These are phyloP conservation scores for Sciaenops ocellatus DNA, from an alignment of 2,797 vertebrate species.

Conservation along the genomic window DNA sequence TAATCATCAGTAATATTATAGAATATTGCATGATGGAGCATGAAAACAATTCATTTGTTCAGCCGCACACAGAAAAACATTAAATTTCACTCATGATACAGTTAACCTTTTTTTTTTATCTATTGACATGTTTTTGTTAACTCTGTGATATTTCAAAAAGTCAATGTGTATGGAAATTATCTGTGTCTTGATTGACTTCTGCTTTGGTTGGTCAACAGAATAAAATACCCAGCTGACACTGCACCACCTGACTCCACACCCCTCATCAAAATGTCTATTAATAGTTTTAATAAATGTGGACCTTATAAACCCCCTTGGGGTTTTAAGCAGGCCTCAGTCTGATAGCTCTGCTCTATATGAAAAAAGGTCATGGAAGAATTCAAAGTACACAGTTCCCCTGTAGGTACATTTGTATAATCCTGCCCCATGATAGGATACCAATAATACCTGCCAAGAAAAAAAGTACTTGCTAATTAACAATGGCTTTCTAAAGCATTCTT, in stretches of 20 bases:
- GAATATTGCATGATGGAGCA: background rate
- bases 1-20: background rate
- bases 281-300: slow-evolving; percentile 60
- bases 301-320: slow-evolving; percentile 51
- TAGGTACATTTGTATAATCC: slow-evolving; percentile 8
- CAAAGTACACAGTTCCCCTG: background rate
- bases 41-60: background rate
- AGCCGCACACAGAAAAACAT: background rate
- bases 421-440: background rate
- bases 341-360: slow-evolving; percentile 13
- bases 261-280: slow-evolving; percentile 60
- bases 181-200: slow-evolving; percentile 38
- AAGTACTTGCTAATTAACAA: background rate
- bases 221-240: slow-evolving; percentile 53
- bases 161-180: slow-evolving; percentile 15
- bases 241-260: slow-evolving; percentile 41
- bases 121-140: slow-evolving; percentile 14
- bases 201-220: slow-evolving; percentile 48
- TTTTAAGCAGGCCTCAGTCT: slow-evolving; percentile 43
- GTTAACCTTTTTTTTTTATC: background rate
- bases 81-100: background rate
- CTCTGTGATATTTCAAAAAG: slow-evolving; percentile 27
- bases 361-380: slow-evolving; percentile 44
- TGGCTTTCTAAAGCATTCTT: background rate
- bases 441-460: background rate